phyloP scores from a whole-genome alignment of 2,113 vertebrate species.

The Macheiramphus alcinus region DNA sequence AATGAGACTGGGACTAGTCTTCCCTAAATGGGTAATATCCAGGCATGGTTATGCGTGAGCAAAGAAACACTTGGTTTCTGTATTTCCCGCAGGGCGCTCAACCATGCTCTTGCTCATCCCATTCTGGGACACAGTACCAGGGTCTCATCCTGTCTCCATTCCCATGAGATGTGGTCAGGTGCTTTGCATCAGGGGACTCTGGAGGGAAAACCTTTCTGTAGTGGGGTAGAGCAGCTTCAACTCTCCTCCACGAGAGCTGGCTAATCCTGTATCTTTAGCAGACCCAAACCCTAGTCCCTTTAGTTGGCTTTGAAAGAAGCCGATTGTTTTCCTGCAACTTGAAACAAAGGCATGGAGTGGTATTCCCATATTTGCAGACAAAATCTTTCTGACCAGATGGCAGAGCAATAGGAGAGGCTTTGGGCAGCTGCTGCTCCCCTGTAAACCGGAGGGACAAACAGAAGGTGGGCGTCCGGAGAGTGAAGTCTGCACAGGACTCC shows the following conservation, averaged over 20 bases:
- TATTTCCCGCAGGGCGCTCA: background rate
- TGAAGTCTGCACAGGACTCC: background rate
- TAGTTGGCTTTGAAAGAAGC: background rate
- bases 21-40: background rate
- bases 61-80: background rate
- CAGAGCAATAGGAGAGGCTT: background rate
- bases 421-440: background rate
- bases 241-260: background rate
- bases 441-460: background rate
- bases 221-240: background rate
- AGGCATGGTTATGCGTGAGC: accelerated
- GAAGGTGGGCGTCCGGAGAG: background rate
- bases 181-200: background rate
- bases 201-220: background rate
- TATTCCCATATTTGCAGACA: background rate
- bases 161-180: background rate
- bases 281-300: accelerated
- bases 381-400: background rate
- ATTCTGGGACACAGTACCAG: accelerated
- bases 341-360: background rate
- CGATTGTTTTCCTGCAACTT: background rate
- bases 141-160: background rate
- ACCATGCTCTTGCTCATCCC: no score
- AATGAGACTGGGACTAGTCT: background rate
- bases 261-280: accelerated